Conservation (phyloP, 2,113 vertebrate genomes). For the Sapayoa aenigma region DNA sequence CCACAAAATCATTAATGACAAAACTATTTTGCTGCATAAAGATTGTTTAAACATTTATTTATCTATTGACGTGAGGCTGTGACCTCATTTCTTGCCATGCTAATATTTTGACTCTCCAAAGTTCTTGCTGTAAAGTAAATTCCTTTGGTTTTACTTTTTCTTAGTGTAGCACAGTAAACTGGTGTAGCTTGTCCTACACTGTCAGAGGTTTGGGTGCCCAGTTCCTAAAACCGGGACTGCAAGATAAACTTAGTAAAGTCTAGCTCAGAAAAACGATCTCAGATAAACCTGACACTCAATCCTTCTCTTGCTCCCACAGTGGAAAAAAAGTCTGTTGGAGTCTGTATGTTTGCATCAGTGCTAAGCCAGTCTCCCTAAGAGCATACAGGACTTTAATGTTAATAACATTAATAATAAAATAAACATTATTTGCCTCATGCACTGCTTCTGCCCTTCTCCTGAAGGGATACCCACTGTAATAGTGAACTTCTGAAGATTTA, state of each 20-base stretch:
- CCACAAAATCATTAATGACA: background rate
- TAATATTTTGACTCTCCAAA: background rate
- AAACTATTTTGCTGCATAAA: background rate
- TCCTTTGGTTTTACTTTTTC: background rate
- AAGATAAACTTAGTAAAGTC: background rate
- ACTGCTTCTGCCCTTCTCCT: background rate
- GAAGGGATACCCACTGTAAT: background rate
- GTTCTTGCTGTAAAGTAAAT: background rate
- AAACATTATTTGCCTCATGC: background rate
- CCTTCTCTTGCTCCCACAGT: background rate
- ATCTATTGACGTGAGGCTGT: background rate
- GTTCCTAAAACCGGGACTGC: background rate
- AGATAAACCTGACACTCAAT: background rate
- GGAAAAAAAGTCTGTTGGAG: background rate
- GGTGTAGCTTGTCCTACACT: background rate
- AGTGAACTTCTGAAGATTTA: background rate
- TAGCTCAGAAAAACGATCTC: background rate
- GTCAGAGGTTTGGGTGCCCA: background rate
- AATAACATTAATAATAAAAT: background rate
- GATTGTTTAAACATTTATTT: background rate
- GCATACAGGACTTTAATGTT: background rate
- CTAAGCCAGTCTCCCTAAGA: background rate
- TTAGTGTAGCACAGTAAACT: too few species aligned
- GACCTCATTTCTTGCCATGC: background rate
- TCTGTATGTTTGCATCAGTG: background rate